Evolutionary conservation across 2,888 invertebrate species (phyloP).

Genomic region (Embidobia sp.): DNA sequence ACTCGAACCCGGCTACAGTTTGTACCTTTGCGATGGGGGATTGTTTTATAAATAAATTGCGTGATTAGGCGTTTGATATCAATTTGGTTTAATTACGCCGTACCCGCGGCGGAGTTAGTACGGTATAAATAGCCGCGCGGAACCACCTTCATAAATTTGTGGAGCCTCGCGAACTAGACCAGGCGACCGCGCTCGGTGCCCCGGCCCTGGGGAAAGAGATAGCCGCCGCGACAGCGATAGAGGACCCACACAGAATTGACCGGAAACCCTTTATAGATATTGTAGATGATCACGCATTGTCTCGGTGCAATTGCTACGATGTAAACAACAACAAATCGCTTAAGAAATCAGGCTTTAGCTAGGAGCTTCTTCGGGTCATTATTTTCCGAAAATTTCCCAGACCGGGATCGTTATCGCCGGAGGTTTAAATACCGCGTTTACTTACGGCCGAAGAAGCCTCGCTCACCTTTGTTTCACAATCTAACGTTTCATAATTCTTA

Average conservation of each 20-base stretch:
- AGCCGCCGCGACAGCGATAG: slow-evolving; percentile 43
- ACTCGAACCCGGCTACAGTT: too few relatives aligned
- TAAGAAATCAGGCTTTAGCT: not conserved
- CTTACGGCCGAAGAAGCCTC: too few relatives aligned
- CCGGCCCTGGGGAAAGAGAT: slow-evolving; percentile 47
- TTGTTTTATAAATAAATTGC: slow-evolving; percentile 4
- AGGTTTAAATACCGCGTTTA: too few relatives aligned
- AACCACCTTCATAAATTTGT: too few relatives aligned
- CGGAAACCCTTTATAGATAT: slow-evolving; percentile 56
- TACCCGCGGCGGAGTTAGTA: too few relatives aligned
- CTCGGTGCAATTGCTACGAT: slow-evolving; percentile 5
- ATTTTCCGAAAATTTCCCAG: too few relatives aligned
- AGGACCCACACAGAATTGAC: slow-evolving; percentile 49
- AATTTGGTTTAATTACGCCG: not conserved
- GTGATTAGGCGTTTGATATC: not conserved
- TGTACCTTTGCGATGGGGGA: too few relatives aligned
- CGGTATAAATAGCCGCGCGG: too few relatives aligned
- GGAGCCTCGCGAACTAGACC: not conserved
- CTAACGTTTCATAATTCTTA: too few relatives aligned
- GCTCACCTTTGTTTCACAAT: too few relatives aligned
- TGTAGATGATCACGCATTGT: slow-evolving; percentile 38
- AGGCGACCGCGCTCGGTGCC: slow-evolving; percentile 6
- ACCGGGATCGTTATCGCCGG: too few relatives aligned
- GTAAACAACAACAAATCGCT: slow-evolving; percentile 40
- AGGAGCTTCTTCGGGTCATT: too few relatives aligned